Conservation (phyloP, 2,888 invertebrate genomes). For the Parelbella ahira region DNA sequence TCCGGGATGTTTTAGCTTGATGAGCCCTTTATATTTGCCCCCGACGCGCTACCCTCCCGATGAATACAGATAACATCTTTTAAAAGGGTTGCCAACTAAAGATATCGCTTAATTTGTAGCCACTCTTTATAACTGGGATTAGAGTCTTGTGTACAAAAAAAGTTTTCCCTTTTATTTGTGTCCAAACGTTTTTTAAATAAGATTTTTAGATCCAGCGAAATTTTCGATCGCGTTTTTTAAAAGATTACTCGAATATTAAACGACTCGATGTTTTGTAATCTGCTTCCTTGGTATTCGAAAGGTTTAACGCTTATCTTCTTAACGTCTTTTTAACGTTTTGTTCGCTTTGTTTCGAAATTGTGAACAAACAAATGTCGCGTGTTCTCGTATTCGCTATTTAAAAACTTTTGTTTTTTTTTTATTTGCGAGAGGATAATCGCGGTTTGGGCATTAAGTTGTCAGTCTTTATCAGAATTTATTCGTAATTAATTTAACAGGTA, state of each 20-base stretch:
- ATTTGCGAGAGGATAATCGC: slow-evolving; percentile 49
- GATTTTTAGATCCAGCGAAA: slow-evolving; percentile 45
- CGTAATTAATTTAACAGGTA: slow-evolving; percentile 41
- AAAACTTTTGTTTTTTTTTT: slow-evolving; percentile 40
- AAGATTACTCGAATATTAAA: slow-evolving; percentile 47
- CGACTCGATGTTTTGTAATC: slow-evolving; percentile 54
- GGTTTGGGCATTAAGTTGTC: slow-evolving; percentile 56
- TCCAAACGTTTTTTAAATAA: slow-evolving; percentile 45
- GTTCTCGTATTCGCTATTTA: slow-evolving; percentile 55
- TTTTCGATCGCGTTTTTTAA: slow-evolving; percentile 61
- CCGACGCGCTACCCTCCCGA: slow-evolving; percentile 71
- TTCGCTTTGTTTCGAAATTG: slow-evolving; percentile 59
- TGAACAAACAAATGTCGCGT: slow-evolving; percentile 63
- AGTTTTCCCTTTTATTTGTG: slow-evolving; percentile 48
- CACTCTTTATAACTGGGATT: slow-evolving; percentile 71
- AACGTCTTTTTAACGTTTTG: slow-evolving; percentile 54
- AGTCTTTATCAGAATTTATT: slow-evolving; percentile 54
- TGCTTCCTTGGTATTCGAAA: slow-evolving; percentile 54
- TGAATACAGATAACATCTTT: slow-evolving; percentile 72
- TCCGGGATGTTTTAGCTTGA: slow-evolving; percentile 78
- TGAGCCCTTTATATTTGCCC: slow-evolving; percentile 72
- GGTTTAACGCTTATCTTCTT: slow-evolving; percentile 55
- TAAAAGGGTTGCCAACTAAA: slow-evolving; percentile 78
- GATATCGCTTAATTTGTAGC: slow-evolving; percentile 80
- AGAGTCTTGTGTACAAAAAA: slow-evolving; percentile 59